Percentiles rank a stretch among this genome's conserved stretches.
These are phyloP conservation scores for Ahaetulla prasina DNA, from an alignment of 2,113 vertebrate genomes.

Conservation along the genomic window DNA sequence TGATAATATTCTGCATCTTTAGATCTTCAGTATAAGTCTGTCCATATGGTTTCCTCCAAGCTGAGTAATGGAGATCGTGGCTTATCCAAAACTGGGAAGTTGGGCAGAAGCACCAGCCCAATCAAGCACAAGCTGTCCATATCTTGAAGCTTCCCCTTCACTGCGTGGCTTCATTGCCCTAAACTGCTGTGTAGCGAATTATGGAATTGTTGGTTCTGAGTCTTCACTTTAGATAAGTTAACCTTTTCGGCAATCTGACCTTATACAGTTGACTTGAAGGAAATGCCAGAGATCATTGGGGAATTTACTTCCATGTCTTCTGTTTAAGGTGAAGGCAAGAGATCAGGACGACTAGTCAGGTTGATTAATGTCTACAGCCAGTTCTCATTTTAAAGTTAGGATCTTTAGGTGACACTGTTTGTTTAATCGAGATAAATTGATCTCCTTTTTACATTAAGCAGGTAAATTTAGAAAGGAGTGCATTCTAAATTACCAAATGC, in stretches of 20 bases:
- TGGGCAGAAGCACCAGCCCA: not conserved
- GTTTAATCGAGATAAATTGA: conserved; percentile 33
- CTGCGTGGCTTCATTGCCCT: not conserved
- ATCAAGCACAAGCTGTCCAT: not conserved
- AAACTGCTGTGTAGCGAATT: not conserved
- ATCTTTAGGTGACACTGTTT: conserved; percentile 38
- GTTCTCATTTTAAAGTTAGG: conserved; percentile 3
- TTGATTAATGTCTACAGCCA: conserved; percentile 3
- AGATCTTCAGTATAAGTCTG: too few species aligned
- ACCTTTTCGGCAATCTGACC: conserved; percentile 19
- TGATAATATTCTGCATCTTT: too few species aligned
- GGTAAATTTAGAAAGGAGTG: not conserved
- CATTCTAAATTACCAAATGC: not conserved
- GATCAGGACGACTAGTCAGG: conserved; percentile 34
- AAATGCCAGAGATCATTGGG: not conserved
- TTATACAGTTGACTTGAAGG: not conserved
- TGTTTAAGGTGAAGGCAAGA: not conserved
- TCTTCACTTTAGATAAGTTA: conserved; percentile 31
- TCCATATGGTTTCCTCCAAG: not conserved
- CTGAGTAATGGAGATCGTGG: not conserved
- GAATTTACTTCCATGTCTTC: not conserved
- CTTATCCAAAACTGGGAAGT: not conserved
- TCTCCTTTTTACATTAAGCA: conserved; percentile 33
- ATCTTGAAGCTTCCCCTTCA: not conserved
- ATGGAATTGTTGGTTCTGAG: not conserved